phyloP scores from a whole-genome alignment of 2,113 vertebrate species.

The Atractosteus spatula region DNA sequence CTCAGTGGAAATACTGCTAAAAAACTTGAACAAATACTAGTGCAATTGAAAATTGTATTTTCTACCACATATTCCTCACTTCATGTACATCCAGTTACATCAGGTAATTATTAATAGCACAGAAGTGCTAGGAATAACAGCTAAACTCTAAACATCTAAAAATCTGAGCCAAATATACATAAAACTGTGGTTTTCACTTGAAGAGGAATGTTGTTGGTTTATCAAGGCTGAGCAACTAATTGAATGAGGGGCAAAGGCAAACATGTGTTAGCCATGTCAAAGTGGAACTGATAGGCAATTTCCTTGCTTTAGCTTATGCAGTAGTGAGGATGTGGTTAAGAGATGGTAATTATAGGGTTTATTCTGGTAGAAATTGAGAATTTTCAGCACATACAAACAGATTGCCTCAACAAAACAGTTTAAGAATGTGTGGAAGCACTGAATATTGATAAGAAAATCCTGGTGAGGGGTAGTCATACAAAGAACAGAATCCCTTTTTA shows the following conservation, averaged over 20 bases:
- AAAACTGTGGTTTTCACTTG: constrained; percentile 49
- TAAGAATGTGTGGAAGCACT: constrained; percentile 18
- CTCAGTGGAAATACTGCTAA: too few relatives aligned
- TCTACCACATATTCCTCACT: too few relatives aligned
- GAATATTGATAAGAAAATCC: constrained; percentile 5
- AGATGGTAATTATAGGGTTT: constrained; percentile 58
- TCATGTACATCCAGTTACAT: too few relatives aligned
- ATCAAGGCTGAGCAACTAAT: constrained; percentile 72
- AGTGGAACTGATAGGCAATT: constrained; percentile 79
- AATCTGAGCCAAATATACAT: too few relatives aligned
- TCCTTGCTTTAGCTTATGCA: constrained; percentile 75
- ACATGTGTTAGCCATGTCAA: constrained; percentile 74
- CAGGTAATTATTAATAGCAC: too few relatives aligned
- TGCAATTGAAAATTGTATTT: too few relatives aligned
- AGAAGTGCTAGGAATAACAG: too few relatives aligned
- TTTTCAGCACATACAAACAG: background rate
- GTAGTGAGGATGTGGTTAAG: constrained; percentile 55
- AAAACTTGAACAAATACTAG: too few relatives aligned
- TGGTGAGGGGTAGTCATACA: too few relatives aligned
- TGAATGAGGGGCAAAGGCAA: constrained; percentile 75
- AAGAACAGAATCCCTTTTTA: too few relatives aligned
- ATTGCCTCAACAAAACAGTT: background rate
- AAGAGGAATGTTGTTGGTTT: constrained; percentile 63
- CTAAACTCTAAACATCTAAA: too few relatives aligned
- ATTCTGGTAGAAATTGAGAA: constrained; percentile 38